phyloP scores from a whole-genome alignment of 2,797 vertebrate species.

The Ceryle rudis region DNA sequence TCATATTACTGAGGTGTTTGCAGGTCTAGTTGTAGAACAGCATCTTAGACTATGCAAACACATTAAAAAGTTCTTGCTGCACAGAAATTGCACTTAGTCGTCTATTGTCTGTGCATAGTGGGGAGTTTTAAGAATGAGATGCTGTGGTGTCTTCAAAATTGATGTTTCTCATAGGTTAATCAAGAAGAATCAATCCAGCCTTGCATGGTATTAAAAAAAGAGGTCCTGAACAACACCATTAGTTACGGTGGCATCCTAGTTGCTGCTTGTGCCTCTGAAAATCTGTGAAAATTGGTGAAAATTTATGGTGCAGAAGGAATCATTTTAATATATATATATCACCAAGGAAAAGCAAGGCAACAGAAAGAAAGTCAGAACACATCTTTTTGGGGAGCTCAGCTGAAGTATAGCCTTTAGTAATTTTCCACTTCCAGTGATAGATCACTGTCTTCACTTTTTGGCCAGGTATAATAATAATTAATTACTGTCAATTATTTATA shows the following conservation, averaged over 20 bases:
- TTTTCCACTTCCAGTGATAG: slow-evolving; percentile 9
- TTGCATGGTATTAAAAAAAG: background rate
- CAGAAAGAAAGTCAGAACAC: background rate
- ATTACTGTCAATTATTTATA: slow-evolving; percentile 43
- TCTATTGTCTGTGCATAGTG: fast-evolving
- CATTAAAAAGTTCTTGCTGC: background rate
- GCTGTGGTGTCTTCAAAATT: background rate
- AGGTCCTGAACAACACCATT: background rate
- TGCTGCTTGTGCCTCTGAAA: background rate
- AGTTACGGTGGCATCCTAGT: background rate
- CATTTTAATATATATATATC: background rate
- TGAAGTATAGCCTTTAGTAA: background rate
- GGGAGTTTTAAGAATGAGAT: background rate
- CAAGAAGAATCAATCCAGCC: background rate
- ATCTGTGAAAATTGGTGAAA: background rate
- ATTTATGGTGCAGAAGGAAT: background rate
- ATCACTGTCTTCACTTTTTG: slow-evolving; percentile 12
- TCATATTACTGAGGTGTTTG: background rate
- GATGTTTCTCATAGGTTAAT: background rate
- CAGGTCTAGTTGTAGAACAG: background rate
- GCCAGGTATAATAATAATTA: slow-evolving; percentile 38
- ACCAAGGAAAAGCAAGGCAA: background rate
- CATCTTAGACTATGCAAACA: background rate
- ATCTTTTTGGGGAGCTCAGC: background rate
- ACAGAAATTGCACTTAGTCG: background rate